phyloP scores from a whole-genome alignment of 2,113 vertebrate genomes.

The Balaeniceps rex region DNA sequence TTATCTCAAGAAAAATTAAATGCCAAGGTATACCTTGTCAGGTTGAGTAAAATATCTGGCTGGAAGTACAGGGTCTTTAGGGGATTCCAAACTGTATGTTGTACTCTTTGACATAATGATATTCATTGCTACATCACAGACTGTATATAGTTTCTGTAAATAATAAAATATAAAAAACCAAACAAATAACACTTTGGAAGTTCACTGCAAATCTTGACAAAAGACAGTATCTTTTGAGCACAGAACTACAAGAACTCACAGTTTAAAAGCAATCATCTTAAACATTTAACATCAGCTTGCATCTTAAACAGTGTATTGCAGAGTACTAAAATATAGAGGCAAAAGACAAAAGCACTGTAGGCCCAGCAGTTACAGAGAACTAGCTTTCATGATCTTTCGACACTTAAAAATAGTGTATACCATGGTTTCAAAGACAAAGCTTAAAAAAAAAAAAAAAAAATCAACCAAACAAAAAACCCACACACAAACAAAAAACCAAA shows the following conservation, averaged over 20 bases:
- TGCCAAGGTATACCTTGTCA: conserved; percentile 84
- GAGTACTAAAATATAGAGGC: background rate
- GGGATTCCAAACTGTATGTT: conserved; percentile 98
- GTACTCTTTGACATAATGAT: conserved; percentile 99
- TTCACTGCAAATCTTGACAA: background rate
- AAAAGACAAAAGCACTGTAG: background rate
- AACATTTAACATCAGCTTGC: background rate
- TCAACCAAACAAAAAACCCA: background rate
- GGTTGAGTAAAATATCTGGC: conserved; percentile 95
- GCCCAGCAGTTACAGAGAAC: background rate
- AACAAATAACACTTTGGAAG: background rate
- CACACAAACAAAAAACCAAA: background rate
- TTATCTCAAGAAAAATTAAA: conserved; percentile 6
- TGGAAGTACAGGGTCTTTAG: conserved; percentile 96
- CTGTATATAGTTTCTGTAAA: conserved; percentile 94
- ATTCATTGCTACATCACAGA: conserved; percentile 98
- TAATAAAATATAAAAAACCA: background rate
- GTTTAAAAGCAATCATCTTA: background rate
- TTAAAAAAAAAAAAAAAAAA: background rate
- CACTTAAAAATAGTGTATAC: background rate
- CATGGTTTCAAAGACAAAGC: background rate
- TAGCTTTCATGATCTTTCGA: background rate
- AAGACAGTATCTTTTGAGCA: background rate
- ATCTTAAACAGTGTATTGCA: background rate
- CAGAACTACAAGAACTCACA: background rate